phyloP scores from a whole-genome alignment of 2,113 vertebrate species.

The Melierax canorus region DNA sequence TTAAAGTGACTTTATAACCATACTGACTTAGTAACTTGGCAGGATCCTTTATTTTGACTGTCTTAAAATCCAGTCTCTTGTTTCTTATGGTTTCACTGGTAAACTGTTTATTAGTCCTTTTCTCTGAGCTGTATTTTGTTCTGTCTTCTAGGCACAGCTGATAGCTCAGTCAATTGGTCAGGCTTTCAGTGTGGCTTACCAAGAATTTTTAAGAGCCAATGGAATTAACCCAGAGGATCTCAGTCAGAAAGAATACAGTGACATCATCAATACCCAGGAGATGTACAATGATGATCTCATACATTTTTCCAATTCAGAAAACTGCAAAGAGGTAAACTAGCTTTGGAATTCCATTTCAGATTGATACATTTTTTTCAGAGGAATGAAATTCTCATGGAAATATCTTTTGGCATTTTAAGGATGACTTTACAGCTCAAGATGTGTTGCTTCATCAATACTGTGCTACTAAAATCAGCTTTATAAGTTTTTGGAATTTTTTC shows the following conservation, averaged over 20 bases:
- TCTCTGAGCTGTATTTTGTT: not conserved
- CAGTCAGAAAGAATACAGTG: constrained; percentile 98
- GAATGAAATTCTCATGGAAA: not conserved
- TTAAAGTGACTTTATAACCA: not conserved
- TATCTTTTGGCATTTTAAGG: not conserved
- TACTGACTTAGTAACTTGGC: not conserved
- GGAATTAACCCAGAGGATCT: constrained; percentile 98
- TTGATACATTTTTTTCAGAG: not conserved
- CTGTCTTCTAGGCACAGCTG: constrained; percentile 85
- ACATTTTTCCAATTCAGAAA: constrained; percentile 98
- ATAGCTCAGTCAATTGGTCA: constrained; percentile 99
- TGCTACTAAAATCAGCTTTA: not conserved
- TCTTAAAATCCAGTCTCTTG: not conserved
- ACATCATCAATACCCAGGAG: constrained; percentile 98
- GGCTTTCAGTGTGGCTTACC: constrained; percentile 98
- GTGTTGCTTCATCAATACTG: not conserved
- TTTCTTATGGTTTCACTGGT: not conserved
- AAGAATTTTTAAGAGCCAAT: constrained; percentile 96
- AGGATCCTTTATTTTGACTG: not conserved
- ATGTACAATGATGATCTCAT: constrained; percentile 99
- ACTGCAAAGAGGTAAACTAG: constrained; percentile 92
- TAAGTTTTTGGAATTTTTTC: not conserved
- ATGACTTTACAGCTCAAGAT: not conserved
- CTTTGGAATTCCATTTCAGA: not conserved
- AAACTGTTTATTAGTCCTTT: not conserved